Conservation (phyloP, 2,888 invertebrate species). For the Rapana venosa region DNA sequence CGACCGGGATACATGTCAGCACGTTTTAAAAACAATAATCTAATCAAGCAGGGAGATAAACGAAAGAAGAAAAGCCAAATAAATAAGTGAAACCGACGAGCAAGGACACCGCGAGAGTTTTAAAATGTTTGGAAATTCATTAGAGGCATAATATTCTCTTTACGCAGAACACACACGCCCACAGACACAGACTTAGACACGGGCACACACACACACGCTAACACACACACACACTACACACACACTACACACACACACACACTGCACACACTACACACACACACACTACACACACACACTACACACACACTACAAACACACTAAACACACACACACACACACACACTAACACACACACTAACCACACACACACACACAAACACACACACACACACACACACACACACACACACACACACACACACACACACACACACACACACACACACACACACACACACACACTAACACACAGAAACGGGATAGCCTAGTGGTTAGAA, state of each 20-base stretch:
- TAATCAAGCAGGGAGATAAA: too few relatives aligned
- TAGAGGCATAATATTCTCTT: too few relatives aligned
- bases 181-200: not conserved
- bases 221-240: slow-evolving; percentile 33
- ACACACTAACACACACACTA: not conserved
- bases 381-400: slow-evolving; percentile 15
- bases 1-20: too few relatives aligned
- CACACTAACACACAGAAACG: too few relatives aligned
- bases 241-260: slow-evolving; percentile 16
- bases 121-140: too few relatives aligned
- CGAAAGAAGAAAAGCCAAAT: too few relatives aligned
- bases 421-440: slow-evolving; percentile 1
- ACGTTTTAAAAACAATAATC: too few relatives aligned
- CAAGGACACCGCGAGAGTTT: too few relatives aligned
- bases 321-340: not conserved
- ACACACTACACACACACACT: not conserved
- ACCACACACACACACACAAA: slow-evolving; percentile 1
- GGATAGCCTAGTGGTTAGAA: too few relatives aligned
- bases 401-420: not conserved
- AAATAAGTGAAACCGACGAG: too few relatives aligned
- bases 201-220: slow-evolving; percentile 16
- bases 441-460: slow-evolving; percentile 10
- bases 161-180: not conserved
- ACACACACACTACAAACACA: too few relatives aligned
- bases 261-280: not conserved